These are phyloP conservation scores for Euphonia xanthogaster DNA, from an alignment of 2,797 vertebrate genomes.

Conservation along the genomic window DNA sequence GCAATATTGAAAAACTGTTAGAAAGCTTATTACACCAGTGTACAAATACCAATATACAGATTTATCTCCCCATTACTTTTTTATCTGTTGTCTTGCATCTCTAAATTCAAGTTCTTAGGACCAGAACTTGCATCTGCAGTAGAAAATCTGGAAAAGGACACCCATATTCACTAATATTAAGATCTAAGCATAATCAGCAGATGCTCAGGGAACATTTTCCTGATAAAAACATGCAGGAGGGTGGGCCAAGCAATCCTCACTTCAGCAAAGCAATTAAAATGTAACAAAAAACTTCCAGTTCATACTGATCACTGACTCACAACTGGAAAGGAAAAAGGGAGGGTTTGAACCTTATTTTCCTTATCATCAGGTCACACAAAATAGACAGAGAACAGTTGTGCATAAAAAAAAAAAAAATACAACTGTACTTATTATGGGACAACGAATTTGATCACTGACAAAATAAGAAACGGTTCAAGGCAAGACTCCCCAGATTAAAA, in stretches of 20 bases:
- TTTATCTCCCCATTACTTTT: neutral
- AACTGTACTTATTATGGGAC: neutral
- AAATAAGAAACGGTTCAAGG: neutral
- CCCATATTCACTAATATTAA: neutral
- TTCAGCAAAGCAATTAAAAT: neutral
- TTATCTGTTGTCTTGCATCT: neutral
- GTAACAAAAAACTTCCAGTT: neutral
- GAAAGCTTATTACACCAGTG: neutral
- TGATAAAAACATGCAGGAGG: neutral
- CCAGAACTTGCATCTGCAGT: neutral
- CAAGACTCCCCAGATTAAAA: neutral
- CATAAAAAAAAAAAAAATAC: neutral
- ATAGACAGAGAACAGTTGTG: rapidly evolving
- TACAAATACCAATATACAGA: neutral
- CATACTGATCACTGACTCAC: neutral
- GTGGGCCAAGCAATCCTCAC: neutral
- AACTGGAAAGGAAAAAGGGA: neutral
- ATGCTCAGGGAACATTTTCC: neutral
- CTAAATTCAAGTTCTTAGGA: neutral
- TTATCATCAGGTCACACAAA: neutral
- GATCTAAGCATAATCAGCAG: neutral
- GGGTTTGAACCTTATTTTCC: neutral
- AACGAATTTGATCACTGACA: neutral
- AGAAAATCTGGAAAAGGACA: neutral
- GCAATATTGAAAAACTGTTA: neutral